Percentiles rank a stretch among this genome's conserved stretches.
Evolutionary conservation across 2,888 invertebrate genomes (phyloP).

Genomic region (Andrena fulva): DNA sequence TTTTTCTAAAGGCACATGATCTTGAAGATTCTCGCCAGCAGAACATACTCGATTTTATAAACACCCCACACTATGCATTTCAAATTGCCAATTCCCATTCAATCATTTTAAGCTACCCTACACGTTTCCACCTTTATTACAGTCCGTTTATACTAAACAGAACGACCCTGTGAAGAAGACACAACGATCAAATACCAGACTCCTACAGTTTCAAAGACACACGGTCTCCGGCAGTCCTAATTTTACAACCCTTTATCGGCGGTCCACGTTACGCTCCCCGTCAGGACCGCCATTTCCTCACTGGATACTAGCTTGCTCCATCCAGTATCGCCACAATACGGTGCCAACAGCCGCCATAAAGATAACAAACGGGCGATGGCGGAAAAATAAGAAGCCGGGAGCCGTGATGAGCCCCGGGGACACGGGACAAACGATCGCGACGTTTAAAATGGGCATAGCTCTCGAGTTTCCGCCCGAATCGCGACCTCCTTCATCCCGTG

Average conservation of each 20-base stretch:
- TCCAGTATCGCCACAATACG: constrained; percentile 35
- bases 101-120: too few relatives aligned
- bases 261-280: constrained; percentile 37
- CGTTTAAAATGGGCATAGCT: constrained; percentile 53
- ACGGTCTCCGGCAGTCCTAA: constrained; percentile 40
- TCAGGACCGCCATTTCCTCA: constrained; percentile 12
- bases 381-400: constrained; percentile 68
- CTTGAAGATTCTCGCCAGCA: too few relatives aligned
- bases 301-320: constrained; percentile 24
- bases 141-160: too few relatives aligned
- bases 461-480: constrained; percentile 31
- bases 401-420: constrained; percentile 35
- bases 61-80: too few relatives aligned
- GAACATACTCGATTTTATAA: too few relatives aligned
- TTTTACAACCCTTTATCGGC: constrained; percentile 58
- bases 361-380: constrained; percentile 70
- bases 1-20: too few relatives aligned
- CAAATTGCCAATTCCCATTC: too few relatives aligned
- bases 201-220: not conserved
- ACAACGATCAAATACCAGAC: not conserved
- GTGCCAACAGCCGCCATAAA: constrained; percentile 52
- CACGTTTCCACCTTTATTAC: too few relatives aligned
- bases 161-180: too few relatives aligned
- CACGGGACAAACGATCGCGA: constrained; percentile 45
- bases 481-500: constrained; percentile 22